Evolutionary conservation across 2,113 vertebrate genomes (phyloP), one percentile per base, ranked within the genome.

Genomic region (Macrotis lagotis): DNA sequence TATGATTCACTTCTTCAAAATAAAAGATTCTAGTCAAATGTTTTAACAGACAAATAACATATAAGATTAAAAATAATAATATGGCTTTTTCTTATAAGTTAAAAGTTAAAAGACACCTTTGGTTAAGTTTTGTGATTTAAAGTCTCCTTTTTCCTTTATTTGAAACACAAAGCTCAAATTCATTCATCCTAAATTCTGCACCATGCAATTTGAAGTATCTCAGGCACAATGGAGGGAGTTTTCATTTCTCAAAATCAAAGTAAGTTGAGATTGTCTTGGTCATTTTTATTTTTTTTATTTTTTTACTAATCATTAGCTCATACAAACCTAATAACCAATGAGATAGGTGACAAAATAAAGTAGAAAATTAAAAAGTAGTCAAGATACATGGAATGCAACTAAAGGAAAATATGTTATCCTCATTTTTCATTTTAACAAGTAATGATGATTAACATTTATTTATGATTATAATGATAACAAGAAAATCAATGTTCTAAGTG

Each of bases 391-490:
- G 16, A 94, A 96, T 95, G 74, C 0, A 28, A 0, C 90, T 97
- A 91, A n/a, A 91, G 94, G 94, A 96, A 97, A 95, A 96, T n/a
- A 0, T 97, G 96, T 97, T 28, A 96, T 95, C 92, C 25, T 49
- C 2, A 74, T 91, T 83, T 96, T 97, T 96, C 88, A 44, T 96
- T 97, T 98, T 97, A 98, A 97, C 92, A 98, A 98, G 97, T 97
- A 96, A 96, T 92, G 97, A 96, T 96, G 88, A 97, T 98, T 98
- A 98, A 96, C 94, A 97, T 95, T 96, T 94, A 48, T 92, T 97
- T 97, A 97, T 97, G 96, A 98, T 98, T 98, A 92, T 89, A 97
- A 91, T 96, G 90, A 97, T 96, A 50, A 83, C 16, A 94, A 93
- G 16, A 95, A 98, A 98, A 89, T 97, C 93, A 97, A 90, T 95